Conservation (phyloP, 2,113 vertebrate genomes). For the Phalacrocorax carbo region DNA sequence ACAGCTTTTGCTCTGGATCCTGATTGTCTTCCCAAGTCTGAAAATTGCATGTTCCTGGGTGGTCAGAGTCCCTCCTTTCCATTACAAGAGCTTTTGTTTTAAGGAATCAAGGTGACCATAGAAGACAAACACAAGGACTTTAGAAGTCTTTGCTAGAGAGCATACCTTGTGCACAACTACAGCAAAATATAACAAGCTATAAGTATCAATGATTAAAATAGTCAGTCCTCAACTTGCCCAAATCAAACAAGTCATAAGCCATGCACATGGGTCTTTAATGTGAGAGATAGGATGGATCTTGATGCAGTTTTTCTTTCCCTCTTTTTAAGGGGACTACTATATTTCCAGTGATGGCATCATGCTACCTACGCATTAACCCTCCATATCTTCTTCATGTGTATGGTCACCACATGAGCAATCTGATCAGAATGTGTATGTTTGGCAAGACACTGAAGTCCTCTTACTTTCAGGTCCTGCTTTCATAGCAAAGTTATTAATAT, state of each 20-base stretch:
- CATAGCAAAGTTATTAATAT: not conserved
- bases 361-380: not conserved
- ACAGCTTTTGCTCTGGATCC: not conserved
- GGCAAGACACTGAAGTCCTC: not conserved
- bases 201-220: not conserved
- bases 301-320: not conserved
- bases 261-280: not conserved
- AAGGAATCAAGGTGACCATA: not conserved
- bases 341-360: not conserved
- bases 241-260: not conserved
- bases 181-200: not conserved
- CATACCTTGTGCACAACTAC: not conserved
- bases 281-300: not conserved
- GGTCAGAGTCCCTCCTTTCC: not conserved
- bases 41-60: rapidly evolving
- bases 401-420: rapidly evolving
- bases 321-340: not conserved
- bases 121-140: not conserved
- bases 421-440: rapidly evolving
- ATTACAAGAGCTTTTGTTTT: not conserved
- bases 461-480: not conserved
- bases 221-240: not conserved
- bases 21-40: not conserved
- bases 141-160: not conserved
- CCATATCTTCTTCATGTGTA: not conserved